Conservation (phyloP, 1,140 invertebrate genomes). For the Galleria mellonella region DNA sequence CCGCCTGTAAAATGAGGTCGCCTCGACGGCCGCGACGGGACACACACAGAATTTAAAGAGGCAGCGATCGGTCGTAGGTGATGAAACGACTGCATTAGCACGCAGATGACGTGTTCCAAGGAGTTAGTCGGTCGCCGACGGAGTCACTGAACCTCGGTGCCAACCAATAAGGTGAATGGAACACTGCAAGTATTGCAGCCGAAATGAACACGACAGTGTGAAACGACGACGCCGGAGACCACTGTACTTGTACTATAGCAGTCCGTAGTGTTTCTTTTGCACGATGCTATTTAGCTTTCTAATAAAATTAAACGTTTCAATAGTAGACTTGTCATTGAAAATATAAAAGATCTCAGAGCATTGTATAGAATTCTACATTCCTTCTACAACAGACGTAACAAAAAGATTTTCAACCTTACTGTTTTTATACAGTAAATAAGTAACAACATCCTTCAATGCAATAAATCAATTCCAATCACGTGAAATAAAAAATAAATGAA, state of each 20-base stretch:
- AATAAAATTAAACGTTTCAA: constrained; percentile 32
- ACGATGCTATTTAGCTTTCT: constrained; percentile 54
- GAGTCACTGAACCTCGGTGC: constrained; percentile 64
- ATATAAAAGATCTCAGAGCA: too few species aligned
- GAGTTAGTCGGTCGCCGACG: constrained; percentile 53
- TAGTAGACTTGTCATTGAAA: too few species aligned
- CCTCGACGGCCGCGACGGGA: constrained; percentile 28
- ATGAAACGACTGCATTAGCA: constrained; percentile 55
- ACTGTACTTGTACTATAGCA: constrained; percentile 9
- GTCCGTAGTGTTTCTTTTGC: constrained; percentile 33
- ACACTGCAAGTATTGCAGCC: constrained; percentile 65
- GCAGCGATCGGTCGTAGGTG: constrained; percentile 34
- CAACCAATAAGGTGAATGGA: constrained; percentile 67
- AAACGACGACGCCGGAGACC: constrained; percentile 23
- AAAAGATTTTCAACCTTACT: too few species aligned
- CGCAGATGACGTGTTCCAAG: constrained; percentile 50
- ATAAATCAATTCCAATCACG: too few species aligned
- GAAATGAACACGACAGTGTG: constrained; percentile 41
- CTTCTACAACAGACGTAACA: too few species aligned
- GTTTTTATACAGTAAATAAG: too few species aligned
- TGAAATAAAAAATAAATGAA: too few species aligned
- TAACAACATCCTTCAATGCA: too few species aligned
- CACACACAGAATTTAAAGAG: constrained; percentile 58
- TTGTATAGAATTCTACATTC: too few species aligned
- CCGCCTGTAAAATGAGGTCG: constrained; percentile 48